phyloP scores from a whole-genome alignment of 2,113 vertebrate species.

The Silurus meridionalis region DNA sequence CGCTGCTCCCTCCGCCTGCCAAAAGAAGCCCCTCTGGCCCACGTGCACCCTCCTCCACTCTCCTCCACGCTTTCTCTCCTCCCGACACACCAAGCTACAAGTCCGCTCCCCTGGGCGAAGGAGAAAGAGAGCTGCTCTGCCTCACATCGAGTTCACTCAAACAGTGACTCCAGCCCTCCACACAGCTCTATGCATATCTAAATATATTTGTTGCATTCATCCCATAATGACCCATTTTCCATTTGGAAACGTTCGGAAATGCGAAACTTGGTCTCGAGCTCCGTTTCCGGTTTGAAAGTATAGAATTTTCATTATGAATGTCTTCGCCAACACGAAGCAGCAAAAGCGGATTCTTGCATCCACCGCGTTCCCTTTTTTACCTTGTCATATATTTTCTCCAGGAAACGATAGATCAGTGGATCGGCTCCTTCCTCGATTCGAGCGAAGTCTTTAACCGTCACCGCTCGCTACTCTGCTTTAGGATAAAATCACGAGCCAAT shows the following conservation, averaged over 20 bases:
- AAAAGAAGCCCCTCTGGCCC: constrained; percentile 51
- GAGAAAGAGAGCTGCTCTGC: constrained; percentile 20
- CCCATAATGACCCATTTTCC: constrained; percentile 24
- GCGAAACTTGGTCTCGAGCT: neutral
- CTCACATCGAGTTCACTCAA: constrained; percentile 15
- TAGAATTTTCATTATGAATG: constrained; percentile 4
- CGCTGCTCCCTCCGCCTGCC: constrained; percentile 68
- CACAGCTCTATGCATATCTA: neutral
- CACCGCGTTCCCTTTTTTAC: neutral
- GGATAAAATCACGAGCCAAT: constrained; percentile 20
- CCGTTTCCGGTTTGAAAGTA: neutral
- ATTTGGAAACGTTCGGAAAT: neutral
- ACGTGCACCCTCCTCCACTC: constrained; percentile 40
- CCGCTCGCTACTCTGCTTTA: constrained; percentile 9
- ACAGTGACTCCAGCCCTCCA: neutral
- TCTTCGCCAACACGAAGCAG: neutral
- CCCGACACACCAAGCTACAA: constrained; percentile 62
- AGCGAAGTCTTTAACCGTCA: neutral
- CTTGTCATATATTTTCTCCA: neutral
- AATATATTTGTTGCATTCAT: constrained; percentile 29
- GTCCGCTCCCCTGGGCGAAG: constrained; percentile 65
- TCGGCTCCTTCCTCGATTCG: neutral
- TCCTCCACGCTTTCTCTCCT: constrained; percentile 52
- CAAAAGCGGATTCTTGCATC: neutral
- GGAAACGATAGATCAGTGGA: neutral